A percentile compares a stretch with the other conserved stretches of the same genome.
Evolutionary conservation across 2,113 vertebrate species (phyloP).

Genomic region (Illadopsis cleaveri): DNA sequence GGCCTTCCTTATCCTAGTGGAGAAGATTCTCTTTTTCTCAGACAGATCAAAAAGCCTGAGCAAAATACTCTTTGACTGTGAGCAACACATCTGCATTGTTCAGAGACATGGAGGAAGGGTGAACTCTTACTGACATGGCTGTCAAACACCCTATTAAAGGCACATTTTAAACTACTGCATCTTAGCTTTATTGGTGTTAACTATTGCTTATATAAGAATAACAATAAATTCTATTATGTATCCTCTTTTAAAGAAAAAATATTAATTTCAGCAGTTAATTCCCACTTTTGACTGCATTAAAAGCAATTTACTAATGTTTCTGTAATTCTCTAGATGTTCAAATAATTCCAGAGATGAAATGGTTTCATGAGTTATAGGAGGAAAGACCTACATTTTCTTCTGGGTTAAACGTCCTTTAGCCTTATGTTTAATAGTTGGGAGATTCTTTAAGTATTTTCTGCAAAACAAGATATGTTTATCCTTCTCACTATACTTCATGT

Average conservation of each 20-base stretch:
- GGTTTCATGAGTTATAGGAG: not conserved
- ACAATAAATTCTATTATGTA: not conserved
- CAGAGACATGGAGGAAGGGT: not conserved
- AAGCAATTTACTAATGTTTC: not conserved
- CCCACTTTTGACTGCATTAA: not conserved
- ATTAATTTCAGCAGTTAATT: not conserved
- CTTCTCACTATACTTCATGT: not conserved
- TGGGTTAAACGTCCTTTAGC: not conserved
- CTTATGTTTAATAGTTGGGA: not conserved
- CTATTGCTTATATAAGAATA: not conserved
- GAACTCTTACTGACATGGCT: not conserved
- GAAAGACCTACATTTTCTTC: not conserved
- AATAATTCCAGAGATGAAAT: not conserved
- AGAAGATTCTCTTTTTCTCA: not conserved
- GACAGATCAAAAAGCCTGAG: not conserved
- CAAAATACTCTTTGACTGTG: not conserved
- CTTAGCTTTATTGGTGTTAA: not conserved
- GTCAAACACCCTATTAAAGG: not conserved
- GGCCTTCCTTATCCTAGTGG: not conserved
- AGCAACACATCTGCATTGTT: not conserved
- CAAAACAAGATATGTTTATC: not conserved
- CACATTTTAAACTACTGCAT: not conserved
- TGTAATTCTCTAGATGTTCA: not conserved
- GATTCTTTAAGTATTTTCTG: not conserved
- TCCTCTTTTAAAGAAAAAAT: not conserved